These are phyloP conservation scores for Oryzias javanicus DNA, from an alignment of 2,113 vertebrate species.

Conservation along the genomic window DNA sequence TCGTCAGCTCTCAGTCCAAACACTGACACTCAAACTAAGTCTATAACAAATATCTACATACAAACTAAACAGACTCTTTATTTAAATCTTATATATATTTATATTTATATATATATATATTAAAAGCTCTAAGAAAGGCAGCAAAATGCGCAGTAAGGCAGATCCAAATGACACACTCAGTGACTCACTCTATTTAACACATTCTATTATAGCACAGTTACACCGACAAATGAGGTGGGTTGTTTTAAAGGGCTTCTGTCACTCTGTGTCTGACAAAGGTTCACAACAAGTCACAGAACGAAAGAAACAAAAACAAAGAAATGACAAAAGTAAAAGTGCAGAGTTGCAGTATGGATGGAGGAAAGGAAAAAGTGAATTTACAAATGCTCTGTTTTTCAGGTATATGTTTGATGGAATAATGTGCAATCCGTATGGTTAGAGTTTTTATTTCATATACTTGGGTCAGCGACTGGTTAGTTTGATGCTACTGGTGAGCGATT, in stretches of 20 bases:
- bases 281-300: conserved; percentile 2
- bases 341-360: neutral
- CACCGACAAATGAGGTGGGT: conserved; percentile 56
- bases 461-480: conserved; percentile 25
- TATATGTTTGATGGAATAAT: neutral
- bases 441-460: conserved; percentile 5
- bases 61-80: conserved; percentile 63
- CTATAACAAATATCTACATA: conserved; percentile 68
- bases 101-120: conserved; percentile 36
- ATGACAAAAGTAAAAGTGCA: neutral
- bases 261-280: conserved; percentile 30
- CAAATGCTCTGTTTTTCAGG: neutral
- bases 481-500: conserved; percentile 51
- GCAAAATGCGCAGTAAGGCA: conserved; percentile 77
- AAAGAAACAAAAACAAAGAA: neutral
- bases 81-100: conserved; percentile 50
- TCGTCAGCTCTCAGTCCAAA: conserved; percentile 58
- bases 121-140: conserved; percentile 78
- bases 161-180: conserved; percentile 68
- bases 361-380: neutral
- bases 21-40: conserved; percentile 49
- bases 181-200: conserved; percentile 57
- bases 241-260: conserved; percentile 70
- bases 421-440: neutral
- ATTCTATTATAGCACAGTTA: conserved; percentile 57